Conservation (phyloP, 64 coral and sea anemone species). For the Cladopsammia gracilis region DNA sequence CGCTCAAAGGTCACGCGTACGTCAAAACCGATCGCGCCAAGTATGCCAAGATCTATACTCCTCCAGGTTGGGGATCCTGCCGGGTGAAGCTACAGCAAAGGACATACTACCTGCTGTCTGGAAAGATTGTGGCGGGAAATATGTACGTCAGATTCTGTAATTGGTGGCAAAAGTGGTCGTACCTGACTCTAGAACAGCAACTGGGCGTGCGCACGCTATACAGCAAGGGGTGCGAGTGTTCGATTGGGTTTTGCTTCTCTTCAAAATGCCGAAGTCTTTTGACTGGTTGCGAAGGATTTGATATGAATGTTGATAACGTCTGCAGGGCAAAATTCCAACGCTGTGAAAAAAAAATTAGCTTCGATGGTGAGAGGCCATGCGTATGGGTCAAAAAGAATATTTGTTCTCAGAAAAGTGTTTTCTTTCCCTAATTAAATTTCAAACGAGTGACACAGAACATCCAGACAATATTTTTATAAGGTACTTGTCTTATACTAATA, state of each 20-base stretch:
- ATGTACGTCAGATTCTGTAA: constrained; percentile 16
- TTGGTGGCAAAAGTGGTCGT: neutral
- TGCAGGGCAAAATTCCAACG: constrained; percentile 19
- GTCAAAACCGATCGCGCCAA: neutral
- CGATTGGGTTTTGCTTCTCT: constrained; percentile 9
- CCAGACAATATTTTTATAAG: too few relatives aligned
- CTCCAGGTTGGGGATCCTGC: neutral
- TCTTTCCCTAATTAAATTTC: neutral
- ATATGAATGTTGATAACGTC: neutral
- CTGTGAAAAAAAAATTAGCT: neutral
- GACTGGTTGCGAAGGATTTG: constrained; percentile 11
- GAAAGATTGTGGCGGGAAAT: neutral
- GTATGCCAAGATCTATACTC: neutral
- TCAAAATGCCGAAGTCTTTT: neutral
- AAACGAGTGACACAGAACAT: too few relatives aligned
- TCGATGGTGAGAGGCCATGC: neutral
- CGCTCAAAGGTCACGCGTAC: neutral
- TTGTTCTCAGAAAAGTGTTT: neutral
- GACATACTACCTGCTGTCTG: neutral
- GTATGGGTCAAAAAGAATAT: neutral
- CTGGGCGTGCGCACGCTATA: neutral
- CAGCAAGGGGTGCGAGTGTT: constrained; percentile 9
- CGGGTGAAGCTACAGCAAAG: neutral
- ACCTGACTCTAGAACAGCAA: neutral
- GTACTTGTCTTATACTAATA: too few relatives aligned